A percentile compares a stretch with the other conserved stretches of the same genome.
Conservation (phyloP, 2,113 vertebrate genomes). For the Dipodomys merriami region DNA sequence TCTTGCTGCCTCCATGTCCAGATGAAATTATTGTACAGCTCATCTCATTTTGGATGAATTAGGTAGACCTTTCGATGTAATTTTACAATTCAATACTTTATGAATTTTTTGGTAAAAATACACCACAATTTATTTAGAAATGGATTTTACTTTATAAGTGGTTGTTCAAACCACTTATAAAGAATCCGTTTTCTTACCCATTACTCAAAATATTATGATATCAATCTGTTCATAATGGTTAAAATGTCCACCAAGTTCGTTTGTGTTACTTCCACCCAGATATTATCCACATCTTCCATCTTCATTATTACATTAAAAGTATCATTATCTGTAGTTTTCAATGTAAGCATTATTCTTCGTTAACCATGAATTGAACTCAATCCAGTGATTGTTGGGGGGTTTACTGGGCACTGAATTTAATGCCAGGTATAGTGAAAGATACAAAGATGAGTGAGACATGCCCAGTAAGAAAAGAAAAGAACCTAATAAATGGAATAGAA, state of each 20-base stretch:
- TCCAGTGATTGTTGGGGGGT: neutral
- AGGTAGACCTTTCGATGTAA: constrained; percentile 68
- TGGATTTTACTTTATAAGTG: constrained; percentile 71
- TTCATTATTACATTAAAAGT: neutral
- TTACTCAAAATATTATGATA: constrained; percentile 37
- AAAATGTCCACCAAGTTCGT: neutral
- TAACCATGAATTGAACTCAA: constrained; percentile 30
- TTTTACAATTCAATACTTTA: constrained; percentile 72
- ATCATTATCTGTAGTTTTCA: constrained; percentile 43
- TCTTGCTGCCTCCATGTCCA: constrained; percentile 56
- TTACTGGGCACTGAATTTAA: neutral
- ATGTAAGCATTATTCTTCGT: constrained; percentile 27
- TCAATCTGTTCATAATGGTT: constrained; percentile 28
- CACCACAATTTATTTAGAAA: constrained; percentile 52
- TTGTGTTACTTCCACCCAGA: neutral
- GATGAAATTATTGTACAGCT: constrained; percentile 58
- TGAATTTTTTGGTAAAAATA: constrained; percentile 62
- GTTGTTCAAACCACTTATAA: constrained; percentile 57
- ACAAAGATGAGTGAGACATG: neutral
- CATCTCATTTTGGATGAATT: constrained; percentile 55
- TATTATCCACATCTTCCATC: constrained; percentile 49
- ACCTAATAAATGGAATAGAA: neutral
- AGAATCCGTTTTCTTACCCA: constrained; percentile 48
- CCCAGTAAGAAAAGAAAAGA: neutral
- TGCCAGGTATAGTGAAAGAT: neutral